A percentile compares a stretch with the other conserved stretches of the same genome.
Conservation (phyloP, 2,113 vertebrate genomes). For the Peromyscus californicus region DNA sequence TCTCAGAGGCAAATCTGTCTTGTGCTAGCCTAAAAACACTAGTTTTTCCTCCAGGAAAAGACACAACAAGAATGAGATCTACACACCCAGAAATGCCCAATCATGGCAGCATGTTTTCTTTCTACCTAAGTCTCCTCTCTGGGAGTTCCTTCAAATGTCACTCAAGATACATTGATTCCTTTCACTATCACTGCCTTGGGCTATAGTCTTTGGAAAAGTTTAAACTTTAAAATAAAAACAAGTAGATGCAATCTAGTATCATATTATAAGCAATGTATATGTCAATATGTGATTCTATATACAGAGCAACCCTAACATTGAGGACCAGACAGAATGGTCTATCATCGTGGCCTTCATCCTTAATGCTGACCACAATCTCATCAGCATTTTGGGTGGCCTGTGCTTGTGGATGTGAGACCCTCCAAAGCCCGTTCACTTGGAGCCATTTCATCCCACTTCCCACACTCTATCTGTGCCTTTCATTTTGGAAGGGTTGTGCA, state of each 20-base stretch:
- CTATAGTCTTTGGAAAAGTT: background rate
- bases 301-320: background rate
- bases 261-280: background rate
- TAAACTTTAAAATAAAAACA: conserved; percentile 44
- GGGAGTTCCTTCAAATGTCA: conserved; percentile 8
- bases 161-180: background rate
- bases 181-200: background rate
- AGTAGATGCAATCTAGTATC: conserved; percentile 1
- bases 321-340: background rate
- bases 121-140: background rate
- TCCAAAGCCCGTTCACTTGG: background rate
- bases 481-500: background rate
- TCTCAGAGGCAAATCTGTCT: background rate
- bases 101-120: background rate
- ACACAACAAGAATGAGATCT: background rate
- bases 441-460: background rate
- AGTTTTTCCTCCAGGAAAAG: background rate
- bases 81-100: background rate
- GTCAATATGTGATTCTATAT: conserved; percentile 12
- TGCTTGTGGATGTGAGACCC: background rate
- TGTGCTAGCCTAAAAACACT: background rate
- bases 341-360: background rate
- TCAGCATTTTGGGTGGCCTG: background rate
- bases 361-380: background rate
- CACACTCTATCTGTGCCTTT: background rate